phyloP scores from a whole-genome alignment of 2,888 invertebrate genomes.

The Nomada goodeniana region DNA sequence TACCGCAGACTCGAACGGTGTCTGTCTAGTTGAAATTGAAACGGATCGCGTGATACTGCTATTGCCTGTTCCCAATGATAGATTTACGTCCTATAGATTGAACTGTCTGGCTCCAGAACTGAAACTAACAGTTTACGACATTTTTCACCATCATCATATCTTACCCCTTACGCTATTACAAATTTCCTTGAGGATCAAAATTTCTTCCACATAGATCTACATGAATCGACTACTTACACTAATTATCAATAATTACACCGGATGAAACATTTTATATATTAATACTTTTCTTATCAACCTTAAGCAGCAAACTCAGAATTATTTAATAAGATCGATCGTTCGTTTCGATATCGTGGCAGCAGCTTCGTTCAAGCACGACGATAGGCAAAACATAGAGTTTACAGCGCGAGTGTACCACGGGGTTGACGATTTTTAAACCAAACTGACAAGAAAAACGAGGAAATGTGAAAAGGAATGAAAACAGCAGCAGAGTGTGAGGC shows the following conservation, averaged over 20 bases:
- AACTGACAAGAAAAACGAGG: not conserved
- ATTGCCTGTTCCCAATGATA: constrained; percentile 24
- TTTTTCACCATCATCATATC: no score
- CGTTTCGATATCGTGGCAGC: constrained; percentile 14
- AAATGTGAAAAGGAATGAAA: no score
- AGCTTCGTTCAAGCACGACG: not conserved
- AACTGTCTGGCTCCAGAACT: not conserved
- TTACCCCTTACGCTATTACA: no score
- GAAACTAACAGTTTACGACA: not conserved
- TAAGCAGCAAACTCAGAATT: not conserved
- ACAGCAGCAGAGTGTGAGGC: no score
- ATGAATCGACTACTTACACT: no score
- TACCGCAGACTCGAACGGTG: constrained; percentile 13
- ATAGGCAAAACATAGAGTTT: constrained; percentile 7
- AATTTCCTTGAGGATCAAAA: no score
- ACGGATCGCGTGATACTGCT: constrained; percentile 18
- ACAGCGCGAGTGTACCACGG: constrained; percentile 4
- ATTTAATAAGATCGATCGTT: constrained; percentile 32
- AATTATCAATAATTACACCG: not conserved
- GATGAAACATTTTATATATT: not conserved
- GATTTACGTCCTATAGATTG: not conserved
- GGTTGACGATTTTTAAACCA: constrained; percentile 12
- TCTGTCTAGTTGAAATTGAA: constrained; percentile 13
- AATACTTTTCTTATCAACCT: not conserved
- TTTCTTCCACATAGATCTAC: no score